These are phyloP conservation scores for Chelon auratus DNA, from an alignment of 2,797 vertebrate genomes.

Conservation along the genomic window DNA sequence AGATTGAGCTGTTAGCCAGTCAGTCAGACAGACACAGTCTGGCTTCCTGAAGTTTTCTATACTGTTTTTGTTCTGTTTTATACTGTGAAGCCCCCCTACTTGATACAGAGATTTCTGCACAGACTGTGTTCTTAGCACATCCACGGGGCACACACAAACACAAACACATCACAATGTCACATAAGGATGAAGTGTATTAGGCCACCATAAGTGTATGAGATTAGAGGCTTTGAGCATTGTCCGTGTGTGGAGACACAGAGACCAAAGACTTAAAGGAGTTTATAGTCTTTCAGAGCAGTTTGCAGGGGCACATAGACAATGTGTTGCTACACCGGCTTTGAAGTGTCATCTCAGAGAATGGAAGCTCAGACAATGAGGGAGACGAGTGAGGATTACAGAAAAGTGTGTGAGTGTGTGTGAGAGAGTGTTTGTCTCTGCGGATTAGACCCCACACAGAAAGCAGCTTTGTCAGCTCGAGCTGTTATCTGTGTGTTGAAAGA, in stretches of 20 bases:
- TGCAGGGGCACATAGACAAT: constrained; percentile 76
- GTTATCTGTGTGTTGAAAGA: constrained; percentile 75
- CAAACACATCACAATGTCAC: constrained; percentile 46
- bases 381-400: constrained; percentile 79
- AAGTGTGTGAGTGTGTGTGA: constrained; percentile 68
- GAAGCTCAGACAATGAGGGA: constrained; percentile 79
- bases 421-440: constrained; percentile 77
- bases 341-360: constrained; percentile 80
- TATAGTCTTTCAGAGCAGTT: constrained; percentile 75
- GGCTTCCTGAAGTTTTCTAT: constrained; percentile 36
- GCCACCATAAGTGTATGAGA: constrained; percentile 67
- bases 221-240: constrained; percentile 70
- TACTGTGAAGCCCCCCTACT: constrained; percentile 18
- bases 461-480: constrained; percentile 75
- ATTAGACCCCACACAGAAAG: constrained; percentile 79
- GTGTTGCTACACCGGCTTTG: constrained; percentile 78
- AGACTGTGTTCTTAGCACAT: constrained; percentile 16
- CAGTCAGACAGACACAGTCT: constrained; percentile 33
- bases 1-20: constrained; percentile 57
- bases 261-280: constrained; percentile 73
- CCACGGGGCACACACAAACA: constrained; percentile 17
- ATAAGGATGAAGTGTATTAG: constrained; percentile 72
- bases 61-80: constrained; percentile 34
- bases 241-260: constrained; percentile 59
- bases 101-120: constrained; percentile 24